A percentile compares a stretch with the other conserved stretches of the same genome.
Conservation (phyloP, 1,140 invertebrate species). For the Planococcus citri region DNA sequence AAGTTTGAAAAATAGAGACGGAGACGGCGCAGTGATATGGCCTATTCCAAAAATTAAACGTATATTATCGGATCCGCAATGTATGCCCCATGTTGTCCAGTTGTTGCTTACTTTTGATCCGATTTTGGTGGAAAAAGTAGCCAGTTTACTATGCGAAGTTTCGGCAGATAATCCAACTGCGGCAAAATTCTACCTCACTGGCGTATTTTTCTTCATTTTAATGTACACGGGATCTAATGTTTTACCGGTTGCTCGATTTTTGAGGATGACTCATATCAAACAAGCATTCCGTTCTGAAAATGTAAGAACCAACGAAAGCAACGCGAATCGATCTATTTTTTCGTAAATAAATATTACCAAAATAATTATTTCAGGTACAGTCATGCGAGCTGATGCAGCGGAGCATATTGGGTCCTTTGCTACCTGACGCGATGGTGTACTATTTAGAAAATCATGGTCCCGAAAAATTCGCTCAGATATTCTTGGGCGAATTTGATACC, state of each 20-base stretch:
- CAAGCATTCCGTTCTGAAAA: constrained; percentile 87
- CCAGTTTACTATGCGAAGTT: constrained; percentile 62
- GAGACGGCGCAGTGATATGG: constrained; percentile 81
- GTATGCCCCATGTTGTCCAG: constrained; percentile 91
- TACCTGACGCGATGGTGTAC: constrained; percentile 98
- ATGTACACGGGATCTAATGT: constrained; percentile 99
- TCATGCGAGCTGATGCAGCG: constrained; percentile 68
- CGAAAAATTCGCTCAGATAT: constrained; percentile 98
- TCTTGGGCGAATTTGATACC: constrained; percentile 97
- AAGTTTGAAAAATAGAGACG: constrained; percentile 44
- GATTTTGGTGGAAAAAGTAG: constrained; percentile 83
- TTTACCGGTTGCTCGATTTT: constrained; percentile 83
- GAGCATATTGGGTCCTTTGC: constrained; percentile 77
- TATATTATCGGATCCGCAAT: constrained; percentile 72
- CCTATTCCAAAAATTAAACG: constrained; percentile 87
- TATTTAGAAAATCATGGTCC: constrained; percentile 97
- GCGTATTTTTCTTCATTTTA: constrained; percentile 96
- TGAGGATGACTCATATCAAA: constrained; percentile 88
- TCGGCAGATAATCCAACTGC: constrained; percentile 94
- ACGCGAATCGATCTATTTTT: constrained; percentile 7
- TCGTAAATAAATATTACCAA: constrained; percentile 12
- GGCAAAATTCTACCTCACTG: constrained; percentile 86
- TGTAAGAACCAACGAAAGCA: constrained; percentile 39
- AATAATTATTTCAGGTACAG: constrained; percentile 35
- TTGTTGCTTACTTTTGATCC: constrained; percentile 95